Base-by-base conservation (phyloP, 2,888 invertebrate species). In the Keiferia lycopersicella region DNA sequence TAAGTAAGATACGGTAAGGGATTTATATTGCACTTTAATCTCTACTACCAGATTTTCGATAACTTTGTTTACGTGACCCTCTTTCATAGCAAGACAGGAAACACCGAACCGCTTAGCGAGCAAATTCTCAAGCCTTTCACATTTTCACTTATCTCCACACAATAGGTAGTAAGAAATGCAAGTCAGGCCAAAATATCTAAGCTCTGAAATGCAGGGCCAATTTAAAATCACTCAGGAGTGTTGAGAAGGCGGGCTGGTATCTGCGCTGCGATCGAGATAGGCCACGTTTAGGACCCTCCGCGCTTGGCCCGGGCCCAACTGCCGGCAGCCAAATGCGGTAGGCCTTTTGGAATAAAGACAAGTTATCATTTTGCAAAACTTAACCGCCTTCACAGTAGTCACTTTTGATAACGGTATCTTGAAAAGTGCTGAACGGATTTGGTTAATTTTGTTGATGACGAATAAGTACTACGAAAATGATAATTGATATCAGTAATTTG, bases 221-320 rank as follows among this genome's bases (percentile, higher is more conserved):
- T 85, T 84, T 80, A 82, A 83, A 84, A 84, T 82, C 83, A 83
- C 79, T 84, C 77, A 83, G 79, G 81, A 72, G 78, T 77, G 78
- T 74, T 75, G 62, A 63, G 69, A 68, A 68, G 71, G 66, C 75
- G 73, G 72, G 69, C 72, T 70, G 66, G 71, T 78, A 80, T 82
- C 80, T 77, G 67, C 66, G 62, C 58, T 58, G 62, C 75, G 75
- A 85, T 84, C 82, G 72, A 74, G 86, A 86, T 84, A 82, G 79
- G 73, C 72, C 79, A 72, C 77, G 80, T 78, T 79, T 75, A 77
- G 77, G 16, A 38, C 39, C 50, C 53, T 20, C 72, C 69, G 69
- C 69, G 71, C 73, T 83, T 86, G 86, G 86, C 84, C 68, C 64
- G 67, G 63, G 64, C 70, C 73, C 73, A 76, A 72, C 56, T 34